These are phyloP conservation scores for Erannis defoliaria DNA, from an alignment of 2,888 invertebrate genomes.

Conservation along the genomic window DNA sequence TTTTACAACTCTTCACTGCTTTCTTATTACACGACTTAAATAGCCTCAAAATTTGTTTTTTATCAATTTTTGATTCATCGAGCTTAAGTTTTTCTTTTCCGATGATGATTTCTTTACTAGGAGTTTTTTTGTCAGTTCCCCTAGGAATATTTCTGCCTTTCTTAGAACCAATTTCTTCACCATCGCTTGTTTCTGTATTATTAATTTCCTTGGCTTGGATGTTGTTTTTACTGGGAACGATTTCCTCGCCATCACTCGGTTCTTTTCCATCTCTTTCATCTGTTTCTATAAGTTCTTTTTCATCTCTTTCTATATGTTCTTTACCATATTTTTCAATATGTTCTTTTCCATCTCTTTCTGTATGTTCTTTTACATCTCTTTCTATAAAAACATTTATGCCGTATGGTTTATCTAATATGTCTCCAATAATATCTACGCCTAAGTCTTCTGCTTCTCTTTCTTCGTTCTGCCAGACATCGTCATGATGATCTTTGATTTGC, in stretches of 20 bases:
- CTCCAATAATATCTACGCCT: too few species aligned
- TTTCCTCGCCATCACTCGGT: constrained; percentile 2
- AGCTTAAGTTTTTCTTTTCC: not conserved
- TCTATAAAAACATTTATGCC: not conserved
- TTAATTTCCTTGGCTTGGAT: not conserved
- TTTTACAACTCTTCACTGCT: constrained; percentile 51
- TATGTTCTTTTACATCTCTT: too few species aligned
- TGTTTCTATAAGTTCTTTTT: too few species aligned
- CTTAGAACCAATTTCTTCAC: not conserved
- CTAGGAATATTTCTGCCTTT: not conserved
- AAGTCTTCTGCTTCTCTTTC: not conserved
- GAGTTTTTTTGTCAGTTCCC: not conserved
- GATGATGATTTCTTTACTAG: not conserved
- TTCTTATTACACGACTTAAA: constrained; percentile 52
- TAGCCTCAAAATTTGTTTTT: constrained; percentile 30
- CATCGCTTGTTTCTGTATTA: not conserved
- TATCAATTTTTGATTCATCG: not conserved
- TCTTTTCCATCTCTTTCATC: too few species aligned
- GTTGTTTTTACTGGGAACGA: not conserved
- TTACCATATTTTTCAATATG: too few species aligned
- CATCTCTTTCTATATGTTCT: too few species aligned
- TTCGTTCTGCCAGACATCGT: not conserved
- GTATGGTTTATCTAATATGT: not conserved
- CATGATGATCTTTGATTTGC: constrained; percentile 4
- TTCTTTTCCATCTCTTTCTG: too few species aligned